Evolutionary conservation across 2,797 vertebrate genomes (phyloP).

Genomic region (Neomorphus geoffroyi): DNA sequence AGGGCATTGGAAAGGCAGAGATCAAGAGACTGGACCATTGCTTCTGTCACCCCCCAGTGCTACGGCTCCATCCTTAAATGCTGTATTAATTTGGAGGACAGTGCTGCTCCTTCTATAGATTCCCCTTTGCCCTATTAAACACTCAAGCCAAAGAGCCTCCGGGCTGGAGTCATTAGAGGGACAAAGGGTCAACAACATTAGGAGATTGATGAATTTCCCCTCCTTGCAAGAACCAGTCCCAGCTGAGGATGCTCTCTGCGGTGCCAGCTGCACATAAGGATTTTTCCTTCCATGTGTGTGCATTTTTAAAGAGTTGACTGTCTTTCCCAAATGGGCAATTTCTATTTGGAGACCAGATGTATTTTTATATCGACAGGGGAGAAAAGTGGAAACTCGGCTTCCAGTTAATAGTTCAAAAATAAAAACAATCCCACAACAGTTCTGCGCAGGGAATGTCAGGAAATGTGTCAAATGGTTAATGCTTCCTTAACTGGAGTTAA

Average conservation of each 20-base stretch:
- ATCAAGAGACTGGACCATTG: not conserved
- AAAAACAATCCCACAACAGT: constrained; percentile 36
- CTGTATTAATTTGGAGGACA: not conserved
- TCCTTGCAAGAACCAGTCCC: not conserved
- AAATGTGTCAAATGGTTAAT: not conserved
- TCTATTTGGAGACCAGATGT: constrained; percentile 73
- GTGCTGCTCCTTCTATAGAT: constrained; percentile 8
- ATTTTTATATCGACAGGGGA: constrained; percentile 67
- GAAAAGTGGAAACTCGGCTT: constrained; percentile 48
- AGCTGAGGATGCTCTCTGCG: not conserved
- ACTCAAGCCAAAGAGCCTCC: constrained; percentile 43
- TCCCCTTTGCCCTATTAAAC: constrained; percentile 61
- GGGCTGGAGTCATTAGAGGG: constrained; percentile 57
- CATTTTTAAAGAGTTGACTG: constrained; percentile 26
- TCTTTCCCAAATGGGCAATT: constrained; percentile 68
- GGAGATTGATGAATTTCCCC: constrained; percentile 59
- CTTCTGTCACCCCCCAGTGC: not conserved
- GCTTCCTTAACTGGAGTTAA: not conserved
- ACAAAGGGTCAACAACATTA: constrained; percentile 67
- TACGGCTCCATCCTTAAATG: not conserved
- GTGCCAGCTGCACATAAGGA: constrained; percentile 71
- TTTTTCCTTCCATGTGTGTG: not conserved
- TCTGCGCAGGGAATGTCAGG: constrained; percentile 11
- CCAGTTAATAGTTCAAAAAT: constrained; percentile 66
- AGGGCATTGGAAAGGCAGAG: not conserved